Evolutionary conservation across 2,888 invertebrate genomes (phyloP).

Genomic region (Napeogenes inachia): DNA sequence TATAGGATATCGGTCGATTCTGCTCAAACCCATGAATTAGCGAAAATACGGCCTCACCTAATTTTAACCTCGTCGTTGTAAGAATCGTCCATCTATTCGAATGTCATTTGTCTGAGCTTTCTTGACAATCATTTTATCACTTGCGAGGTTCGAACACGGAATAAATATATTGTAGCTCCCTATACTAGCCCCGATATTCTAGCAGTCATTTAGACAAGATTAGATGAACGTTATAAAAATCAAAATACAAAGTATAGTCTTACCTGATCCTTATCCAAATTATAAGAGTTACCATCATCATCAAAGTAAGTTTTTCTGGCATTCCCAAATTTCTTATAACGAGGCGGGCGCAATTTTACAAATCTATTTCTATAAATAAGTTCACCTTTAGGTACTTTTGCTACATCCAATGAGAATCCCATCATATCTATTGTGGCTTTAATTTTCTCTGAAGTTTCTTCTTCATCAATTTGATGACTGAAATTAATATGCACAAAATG

Average conservation of each 20-base stretch:
- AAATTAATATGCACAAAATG: conserved; percentile 33
- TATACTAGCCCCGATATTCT: too few species aligned
- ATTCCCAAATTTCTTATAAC: conserved; percentile 49
- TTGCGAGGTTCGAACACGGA: too few species aligned
- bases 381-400: conserved; percentile 70
- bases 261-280: conserved; percentile 48
- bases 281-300: conserved; percentile 79
- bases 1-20: too few species aligned
- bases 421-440: conserved; percentile 81
- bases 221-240: neutral
- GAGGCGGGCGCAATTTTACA: conserved; percentile 73
- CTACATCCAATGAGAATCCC: conserved; percentile 68
- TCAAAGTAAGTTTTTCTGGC: conserved; percentile 81
- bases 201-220: too few species aligned
- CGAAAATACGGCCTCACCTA: too few species aligned
- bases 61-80: too few species aligned
- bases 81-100: too few species aligned
- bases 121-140: too few species aligned
- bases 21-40: too few species aligned
- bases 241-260: conserved; percentile 8
- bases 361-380: conserved; percentile 81
- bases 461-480: conserved; percentile 76
- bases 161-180: too few species aligned
- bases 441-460: conserved; percentile 75
- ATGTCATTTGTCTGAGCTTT: too few species aligned